These are phyloP conservation scores for Oncorhynchus kisutch DNA, from an alignment of 2,113 vertebrate genomes.

Conservation along the genomic window DNA sequence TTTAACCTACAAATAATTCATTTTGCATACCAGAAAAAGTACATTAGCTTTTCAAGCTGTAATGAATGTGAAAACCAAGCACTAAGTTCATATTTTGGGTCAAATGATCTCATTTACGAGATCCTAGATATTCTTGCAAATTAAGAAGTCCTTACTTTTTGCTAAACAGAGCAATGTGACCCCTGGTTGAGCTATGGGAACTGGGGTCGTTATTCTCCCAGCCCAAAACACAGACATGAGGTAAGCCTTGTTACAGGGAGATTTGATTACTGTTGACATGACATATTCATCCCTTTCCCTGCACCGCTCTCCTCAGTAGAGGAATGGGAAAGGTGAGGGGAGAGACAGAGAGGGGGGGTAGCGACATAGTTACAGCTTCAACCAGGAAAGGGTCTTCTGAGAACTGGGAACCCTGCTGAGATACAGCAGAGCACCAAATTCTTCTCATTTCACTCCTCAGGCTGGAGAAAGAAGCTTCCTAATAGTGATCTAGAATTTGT, in stretches of 20 bases:
- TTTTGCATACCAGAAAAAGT: too few species aligned
- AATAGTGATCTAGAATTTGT: background rate
- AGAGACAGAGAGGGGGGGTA: background rate
- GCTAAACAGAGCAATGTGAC: background rate
- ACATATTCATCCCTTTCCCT: slow-evolving; percentile 12
- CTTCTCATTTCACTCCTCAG: background rate
- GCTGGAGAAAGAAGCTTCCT: background rate
- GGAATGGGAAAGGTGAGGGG: background rate
- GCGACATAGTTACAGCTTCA: background rate
- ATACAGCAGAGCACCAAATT: background rate
- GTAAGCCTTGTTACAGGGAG: slow-evolving; percentile 8
- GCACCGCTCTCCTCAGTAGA: background rate
- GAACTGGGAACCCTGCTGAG: background rate
- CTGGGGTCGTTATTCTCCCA: background rate
- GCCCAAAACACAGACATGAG: slow-evolving; percentile 21
- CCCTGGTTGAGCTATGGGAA: background rate
- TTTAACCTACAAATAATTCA: background rate
- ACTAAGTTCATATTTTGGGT: too few species aligned
- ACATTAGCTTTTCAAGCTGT: too few species aligned
- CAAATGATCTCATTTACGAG: background rate
- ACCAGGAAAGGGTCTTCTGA: background rate
- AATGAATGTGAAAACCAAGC: too few species aligned
- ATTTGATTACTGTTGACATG: slow-evolving; percentile 41
- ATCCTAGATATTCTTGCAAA: background rate
- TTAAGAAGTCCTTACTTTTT: background rate